A percentile compares a stretch with the other conserved stretches of the same genome.
phyloP scores from a whole-genome alignment of 2,888 invertebrate species.

The Palloptera scutellata region DNA sequence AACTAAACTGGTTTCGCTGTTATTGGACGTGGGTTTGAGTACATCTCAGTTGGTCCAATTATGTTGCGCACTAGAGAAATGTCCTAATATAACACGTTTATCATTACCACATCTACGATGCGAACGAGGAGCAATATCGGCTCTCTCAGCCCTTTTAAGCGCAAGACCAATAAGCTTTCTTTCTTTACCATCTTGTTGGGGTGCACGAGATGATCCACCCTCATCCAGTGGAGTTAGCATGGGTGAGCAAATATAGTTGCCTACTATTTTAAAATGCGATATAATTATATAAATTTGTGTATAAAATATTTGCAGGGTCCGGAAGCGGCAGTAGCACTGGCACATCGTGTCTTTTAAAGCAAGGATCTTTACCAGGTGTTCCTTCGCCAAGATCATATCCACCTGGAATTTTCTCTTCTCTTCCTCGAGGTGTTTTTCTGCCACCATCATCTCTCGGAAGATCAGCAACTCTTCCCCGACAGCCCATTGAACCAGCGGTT shows the following conservation, averaged over 20 bases:
- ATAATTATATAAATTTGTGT: background rate
- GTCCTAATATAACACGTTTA: constrained; percentile 66
- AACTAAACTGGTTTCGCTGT: constrained; percentile 64
- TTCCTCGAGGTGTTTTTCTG: constrained; percentile 65
- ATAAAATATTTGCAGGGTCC: constrained; percentile 49
- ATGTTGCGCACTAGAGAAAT: constrained; percentile 65
- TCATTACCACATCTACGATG: constrained; percentile 68
- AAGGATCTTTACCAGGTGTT: constrained; percentile 52
- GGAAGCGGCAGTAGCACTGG: constrained; percentile 66
- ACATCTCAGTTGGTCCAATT: constrained; percentile 67
- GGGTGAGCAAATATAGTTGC: constrained; percentile 57
- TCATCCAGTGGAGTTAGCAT: constrained; percentile 66
- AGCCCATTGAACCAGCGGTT: constrained; percentile 63
- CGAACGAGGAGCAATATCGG: constrained; percentile 66
- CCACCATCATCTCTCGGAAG: constrained; percentile 65
- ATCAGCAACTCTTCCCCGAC: constrained; percentile 65
- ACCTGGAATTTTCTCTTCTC: constrained; percentile 64
- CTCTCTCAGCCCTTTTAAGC: constrained; percentile 65
- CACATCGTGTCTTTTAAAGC: constrained; percentile 54
- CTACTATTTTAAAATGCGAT: background rate
- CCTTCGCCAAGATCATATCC: constrained; percentile 56
- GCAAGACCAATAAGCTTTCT: constrained; percentile 66
- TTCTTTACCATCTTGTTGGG: constrained; percentile 67
- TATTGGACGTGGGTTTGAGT: constrained; percentile 67
- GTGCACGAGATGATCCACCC: constrained; percentile 66